Base-by-base conservation (phyloP, 2,113 vertebrate species). In the Acrocephalus kingi region DNA sequence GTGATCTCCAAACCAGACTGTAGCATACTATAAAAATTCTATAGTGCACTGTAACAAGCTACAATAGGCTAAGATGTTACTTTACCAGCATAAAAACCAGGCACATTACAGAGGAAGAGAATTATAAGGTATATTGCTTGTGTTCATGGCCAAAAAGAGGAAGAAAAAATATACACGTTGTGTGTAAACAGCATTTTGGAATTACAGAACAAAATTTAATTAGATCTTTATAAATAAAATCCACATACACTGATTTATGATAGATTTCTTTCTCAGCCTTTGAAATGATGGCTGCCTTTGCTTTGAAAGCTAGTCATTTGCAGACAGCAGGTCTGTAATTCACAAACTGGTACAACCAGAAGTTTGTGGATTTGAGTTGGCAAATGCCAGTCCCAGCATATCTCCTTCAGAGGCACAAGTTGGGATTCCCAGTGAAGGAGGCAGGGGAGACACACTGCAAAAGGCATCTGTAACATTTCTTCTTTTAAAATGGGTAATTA, bases 241-340 rank as follows among this genome's bases (percentile, higher is more conserved):
- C 72, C 91, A 80, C 64, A 66, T 73, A 89, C 52, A 76, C 87
- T 89, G 94, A 92, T 94, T 87, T 93, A 78, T 94, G 92, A 94
- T 87, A 58, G 55, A 86, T 90, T 96, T 94, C 27, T 90, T 94
- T 95, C 86, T 79, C 61, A 93, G 67, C 80, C 90, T 95, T 91
- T 93, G 90, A 77, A 92, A 84, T 5, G 64, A 58, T 87, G 89
- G 43, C 48, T 79, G 89, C 74, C 64, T 87, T 89, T 37, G 13
- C 91, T 92, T 84, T 87, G 82, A 51, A 94, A 96, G 87, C 83
- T 78, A 39, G 76, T 97, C 43, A 95, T 97, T 97, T 96, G 86
- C 91, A 95, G 81, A 92, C 54, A 58, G 39, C 75, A 46, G 81
- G 90, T 77, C 95, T 96, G 91, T 97, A 97, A 97, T 96, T 97